Percentiles rank a stretch among this genome's conserved stretches.
Conservation (phyloP, 2,113 vertebrate species). For the Herpetotheres cachinnans region DNA sequence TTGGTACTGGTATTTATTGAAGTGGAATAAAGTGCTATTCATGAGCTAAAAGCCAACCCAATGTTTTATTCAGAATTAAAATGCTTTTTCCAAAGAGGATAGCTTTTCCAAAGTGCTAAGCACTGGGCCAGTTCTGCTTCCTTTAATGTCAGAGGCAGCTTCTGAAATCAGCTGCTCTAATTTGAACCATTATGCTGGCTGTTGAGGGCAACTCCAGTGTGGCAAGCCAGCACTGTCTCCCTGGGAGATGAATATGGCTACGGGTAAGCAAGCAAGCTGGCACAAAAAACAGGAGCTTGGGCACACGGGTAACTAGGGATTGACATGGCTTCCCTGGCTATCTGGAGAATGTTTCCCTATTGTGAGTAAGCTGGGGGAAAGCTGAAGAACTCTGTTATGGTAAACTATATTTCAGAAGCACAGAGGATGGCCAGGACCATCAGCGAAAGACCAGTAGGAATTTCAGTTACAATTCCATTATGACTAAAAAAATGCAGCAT, state of each 20-base stretch:
- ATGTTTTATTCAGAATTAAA: slow-evolving; percentile 59
- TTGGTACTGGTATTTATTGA: background rate
- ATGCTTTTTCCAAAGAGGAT: slow-evolving; percentile 24
- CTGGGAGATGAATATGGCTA: background rate
- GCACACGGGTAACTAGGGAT: background rate
- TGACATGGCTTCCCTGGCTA: background rate
- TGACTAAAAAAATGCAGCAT: background rate
- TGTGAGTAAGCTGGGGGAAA: background rate
- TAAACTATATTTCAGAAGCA: background rate
- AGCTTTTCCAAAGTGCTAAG: background rate
- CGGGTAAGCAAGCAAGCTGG: background rate
- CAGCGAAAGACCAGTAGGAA: background rate
- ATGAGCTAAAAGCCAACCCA: slow-evolving; percentile 41
- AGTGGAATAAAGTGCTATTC: slow-evolving; percentile 39
- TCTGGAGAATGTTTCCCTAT: background rate
- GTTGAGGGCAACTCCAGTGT: background rate
- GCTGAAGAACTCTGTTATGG: background rate
- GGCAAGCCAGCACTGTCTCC: background rate
- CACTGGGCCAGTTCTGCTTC: background rate
- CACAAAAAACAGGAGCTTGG: background rate
- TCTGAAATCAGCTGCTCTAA: background rate
- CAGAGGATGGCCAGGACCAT: background rate
- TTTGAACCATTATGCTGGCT: background rate
- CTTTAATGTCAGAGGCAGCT: background rate
- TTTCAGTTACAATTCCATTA: background rate